These are phyloP conservation scores for Ploceus nigricollis DNA, from an alignment of 2,113 vertebrate species.

Conservation along the genomic window DNA sequence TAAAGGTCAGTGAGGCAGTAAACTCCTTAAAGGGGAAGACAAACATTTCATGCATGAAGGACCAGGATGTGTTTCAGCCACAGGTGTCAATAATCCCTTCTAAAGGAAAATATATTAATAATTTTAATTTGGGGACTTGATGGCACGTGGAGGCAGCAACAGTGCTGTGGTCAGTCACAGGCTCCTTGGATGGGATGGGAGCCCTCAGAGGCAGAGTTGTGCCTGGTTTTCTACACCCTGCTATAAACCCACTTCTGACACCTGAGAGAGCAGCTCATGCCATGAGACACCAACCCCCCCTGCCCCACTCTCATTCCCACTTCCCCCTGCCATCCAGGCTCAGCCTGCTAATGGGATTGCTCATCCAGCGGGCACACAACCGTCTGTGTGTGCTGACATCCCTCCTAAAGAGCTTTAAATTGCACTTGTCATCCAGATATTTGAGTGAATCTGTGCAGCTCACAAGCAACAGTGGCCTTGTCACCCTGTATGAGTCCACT, in stretches of 20 bases:
- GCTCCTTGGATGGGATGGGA: neutral
- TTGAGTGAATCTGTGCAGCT: neutral
- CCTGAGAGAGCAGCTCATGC: neutral
- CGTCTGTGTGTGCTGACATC: neutral
- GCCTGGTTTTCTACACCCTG: neutral
- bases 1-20: conserved; percentile 75
- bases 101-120: neutral
- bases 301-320: neutral
- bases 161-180: neutral
- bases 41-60: conserved; percentile 45
- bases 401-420: neutral
- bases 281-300: neutral
- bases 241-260: neutral
- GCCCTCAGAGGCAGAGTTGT: neutral
- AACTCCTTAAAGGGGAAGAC: conserved; percentile 65
- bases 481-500: neutral
- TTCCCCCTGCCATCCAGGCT: neutral
- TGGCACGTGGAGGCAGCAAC: neutral
- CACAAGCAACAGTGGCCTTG: neutral
- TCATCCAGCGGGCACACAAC: accelerated
- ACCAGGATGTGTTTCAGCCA: neutral
- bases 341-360: neutral
- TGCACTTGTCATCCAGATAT: neutral
- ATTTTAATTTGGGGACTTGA: neutral
- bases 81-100: neutral